Evolutionary conservation across 1,140 invertebrate species (phyloP), one percentile per base, ranked within the genome.

Genomic region (Bombus superbus): DNA sequence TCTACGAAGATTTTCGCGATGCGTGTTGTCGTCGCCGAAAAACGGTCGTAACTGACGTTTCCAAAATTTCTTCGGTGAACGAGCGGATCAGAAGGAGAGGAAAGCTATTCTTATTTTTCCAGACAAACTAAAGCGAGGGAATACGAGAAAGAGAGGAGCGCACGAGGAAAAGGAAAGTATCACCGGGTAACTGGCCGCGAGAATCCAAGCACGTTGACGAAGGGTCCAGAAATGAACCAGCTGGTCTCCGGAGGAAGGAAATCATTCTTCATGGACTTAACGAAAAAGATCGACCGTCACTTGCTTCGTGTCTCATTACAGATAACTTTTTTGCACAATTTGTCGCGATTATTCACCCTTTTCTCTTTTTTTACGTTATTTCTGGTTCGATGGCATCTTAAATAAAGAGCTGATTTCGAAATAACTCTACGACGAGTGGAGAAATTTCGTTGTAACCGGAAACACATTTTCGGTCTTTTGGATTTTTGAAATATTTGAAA

Each of bases 101-200:
- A 85, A 42, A 72, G 83, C 83, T 85, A 85, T 85, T 85, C 77
- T 80, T 85, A 85, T 85, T 85, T 85, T 85, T 85, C 35, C 62
- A 74, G 84, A 59, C 78, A 47, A 18, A 9, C 10, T 59, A n/a
- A 64, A 32, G 44, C 0, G 28, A 44, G 42, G 6, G 42, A 28
- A 25, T 11, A 25, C 3, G 66, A 68, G 66, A 35, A 35, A 40
- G 18, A 53, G 78, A 32, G 78, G 44, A 42, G 11, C 8, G 28
- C 40, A 40, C 83, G 53, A 40, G 35, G 38, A 15, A 87, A 81
- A 72, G 73, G 77, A 78, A 81, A 89, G 66, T 85, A 80, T 59
- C 64, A 85, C 35, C 44, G 88, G 22, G 62, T 74, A 68, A 77
- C 64, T 62, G 71, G 38, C 75, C 64, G 38, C 47, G 15, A 42